These are phyloP conservation scores for Myripristis murdjan DNA, from an alignment of 2,797 vertebrate genomes.

Conservation along the genomic window DNA sequence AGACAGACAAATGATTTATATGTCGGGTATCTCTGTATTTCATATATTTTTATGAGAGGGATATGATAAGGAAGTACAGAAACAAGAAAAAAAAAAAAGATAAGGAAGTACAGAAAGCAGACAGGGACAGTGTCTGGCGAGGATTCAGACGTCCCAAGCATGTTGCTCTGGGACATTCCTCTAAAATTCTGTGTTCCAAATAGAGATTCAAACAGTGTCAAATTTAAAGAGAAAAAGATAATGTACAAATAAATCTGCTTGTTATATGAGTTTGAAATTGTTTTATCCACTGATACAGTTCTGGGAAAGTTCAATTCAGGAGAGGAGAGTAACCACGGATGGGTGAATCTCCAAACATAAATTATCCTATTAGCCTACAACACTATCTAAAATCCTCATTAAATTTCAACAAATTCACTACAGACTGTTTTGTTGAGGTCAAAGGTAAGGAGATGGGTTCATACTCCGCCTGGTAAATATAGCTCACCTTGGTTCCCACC, in stretches of 20 bases:
- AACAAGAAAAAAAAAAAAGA: too few species aligned
- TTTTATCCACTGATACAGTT: constrained; percentile 5
- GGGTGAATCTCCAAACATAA: background rate
- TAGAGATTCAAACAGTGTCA: background rate
- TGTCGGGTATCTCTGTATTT: constrained; percentile 2
- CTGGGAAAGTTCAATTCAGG: too few species aligned
- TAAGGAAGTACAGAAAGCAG: too few species aligned
- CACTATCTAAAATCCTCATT: background rate
- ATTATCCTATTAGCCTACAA: background rate
- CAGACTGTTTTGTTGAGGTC: constrained; percentile 40
- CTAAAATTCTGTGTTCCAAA: constrained; percentile 12
- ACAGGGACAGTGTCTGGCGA: constrained; percentile 47
- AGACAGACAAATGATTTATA: constrained; percentile 31
- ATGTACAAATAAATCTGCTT: background rate
- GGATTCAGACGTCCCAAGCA: constrained; percentile 46
- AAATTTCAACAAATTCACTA: constrained; percentile 21
- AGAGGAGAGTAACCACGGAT: too few species aligned
- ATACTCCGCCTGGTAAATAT: constrained; percentile 68
- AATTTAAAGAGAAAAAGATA: background rate
- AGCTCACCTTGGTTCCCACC: constrained; percentile 84
- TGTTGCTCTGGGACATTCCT: constrained; percentile 42
- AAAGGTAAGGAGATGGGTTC: constrained; percentile 58
- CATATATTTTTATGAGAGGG: constrained; percentile 16
- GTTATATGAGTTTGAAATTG: constrained; percentile 14
- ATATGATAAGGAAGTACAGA: constrained; percentile 13